These are phyloP conservation scores for Diplodus sargus DNA, from an alignment of 2,797 vertebrate species.

Conservation along the genomic window DNA sequence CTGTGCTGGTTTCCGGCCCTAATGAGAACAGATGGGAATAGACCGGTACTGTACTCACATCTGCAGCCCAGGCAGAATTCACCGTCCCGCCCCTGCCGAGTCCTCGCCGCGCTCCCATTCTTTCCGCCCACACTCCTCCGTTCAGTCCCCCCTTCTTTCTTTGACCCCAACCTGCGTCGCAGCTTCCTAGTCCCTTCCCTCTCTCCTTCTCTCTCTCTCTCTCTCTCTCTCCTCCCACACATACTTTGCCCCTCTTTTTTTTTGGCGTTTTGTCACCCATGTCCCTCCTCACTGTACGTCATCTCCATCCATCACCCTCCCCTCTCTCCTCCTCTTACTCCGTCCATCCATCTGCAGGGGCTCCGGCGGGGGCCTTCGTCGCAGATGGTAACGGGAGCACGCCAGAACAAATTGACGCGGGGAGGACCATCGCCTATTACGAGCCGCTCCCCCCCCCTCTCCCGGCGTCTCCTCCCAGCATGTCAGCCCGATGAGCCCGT, in stretches of 20 bases:
- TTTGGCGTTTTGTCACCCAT: background rate
- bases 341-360: slow-evolving; percentile 69
- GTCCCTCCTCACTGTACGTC: slow-evolving; percentile 4
- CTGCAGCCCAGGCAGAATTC: slow-evolving; percentile 57
- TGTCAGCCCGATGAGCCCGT: slow-evolving; percentile 44
- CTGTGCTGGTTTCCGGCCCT: slow-evolving; percentile 57
- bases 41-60: slow-evolving; percentile 58
- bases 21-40: slow-evolving; percentile 81
- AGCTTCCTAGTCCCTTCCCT: background rate
- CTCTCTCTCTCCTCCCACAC: background rate
- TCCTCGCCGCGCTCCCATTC: slow-evolving; percentile 47
- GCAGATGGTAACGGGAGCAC: slow-evolving; percentile 70
- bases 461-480: slow-evolving; percentile 52
- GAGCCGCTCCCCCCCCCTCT: slow-evolving; percentile 42
- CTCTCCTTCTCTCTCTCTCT: background rate
- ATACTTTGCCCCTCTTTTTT: background rate
- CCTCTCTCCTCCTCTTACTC: slow-evolving; percentile 40
- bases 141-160: slow-evolving; percentile 24
- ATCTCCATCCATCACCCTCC: slow-evolving; percentile 53
- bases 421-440: slow-evolving; percentile 51
- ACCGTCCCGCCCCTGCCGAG: slow-evolving; percentile 36
- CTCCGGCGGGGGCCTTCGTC: slow-evolving; percentile 60
- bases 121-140: slow-evolving; percentile 61
- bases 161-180: slow-evolving; percentile 22
- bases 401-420: slow-evolving; percentile 64